A percentile compares a stretch with the other conserved stretches of the same genome.
These are phyloP conservation scores for Ceramica pisi DNA, from an alignment of 2,888 invertebrate genomes.

Conservation along the genomic window DNA sequence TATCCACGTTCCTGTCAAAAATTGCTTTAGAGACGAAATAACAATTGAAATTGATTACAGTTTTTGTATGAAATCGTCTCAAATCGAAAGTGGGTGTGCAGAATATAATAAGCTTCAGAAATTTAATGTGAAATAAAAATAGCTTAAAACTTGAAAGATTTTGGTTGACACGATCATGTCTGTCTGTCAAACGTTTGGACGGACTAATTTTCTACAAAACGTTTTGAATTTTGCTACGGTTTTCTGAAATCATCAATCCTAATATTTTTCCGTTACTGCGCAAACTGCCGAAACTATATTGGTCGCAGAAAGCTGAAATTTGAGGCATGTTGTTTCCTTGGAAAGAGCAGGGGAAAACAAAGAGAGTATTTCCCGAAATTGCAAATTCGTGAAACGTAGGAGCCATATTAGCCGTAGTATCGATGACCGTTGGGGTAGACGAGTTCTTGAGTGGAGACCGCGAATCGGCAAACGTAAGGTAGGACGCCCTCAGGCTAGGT, in stretches of 20 bases:
- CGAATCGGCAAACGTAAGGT: too few species aligned
- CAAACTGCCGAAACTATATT: too few species aligned
- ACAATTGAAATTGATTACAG: slow-evolving; percentile 53
- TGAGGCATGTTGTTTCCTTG: too few species aligned
- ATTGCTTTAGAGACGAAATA: slow-evolving; percentile 39
- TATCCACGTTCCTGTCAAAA: slow-evolving; percentile 54
- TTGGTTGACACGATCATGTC: not conserved
- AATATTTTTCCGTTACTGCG: too few species aligned
- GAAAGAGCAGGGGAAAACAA: too few species aligned
- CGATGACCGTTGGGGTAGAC: too few species aligned
- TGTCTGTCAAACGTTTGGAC: slow-evolving; percentile 9
- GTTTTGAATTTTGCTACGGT: slow-evolving; percentile 1
- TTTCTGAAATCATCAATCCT: not conserved
- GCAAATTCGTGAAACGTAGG: too few species aligned
- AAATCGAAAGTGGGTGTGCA: slow-evolving; percentile 44
- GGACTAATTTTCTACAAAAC: not conserved
- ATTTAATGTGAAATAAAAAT: slow-evolving; percentile 22
- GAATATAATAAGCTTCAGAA: slow-evolving; percentile 18
- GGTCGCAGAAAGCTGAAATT: too few species aligned
- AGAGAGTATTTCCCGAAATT: too few species aligned
- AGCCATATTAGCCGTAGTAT: too few species aligned
- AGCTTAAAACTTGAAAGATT: slow-evolving; percentile 18
- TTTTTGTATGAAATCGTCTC: slow-evolving; percentile 48
- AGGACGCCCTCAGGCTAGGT: too few species aligned
- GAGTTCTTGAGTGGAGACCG: too few species aligned